phyloP scores from a whole-genome alignment of 2,888 invertebrate genomes.

The Meiosimyza decipiens region DNA sequence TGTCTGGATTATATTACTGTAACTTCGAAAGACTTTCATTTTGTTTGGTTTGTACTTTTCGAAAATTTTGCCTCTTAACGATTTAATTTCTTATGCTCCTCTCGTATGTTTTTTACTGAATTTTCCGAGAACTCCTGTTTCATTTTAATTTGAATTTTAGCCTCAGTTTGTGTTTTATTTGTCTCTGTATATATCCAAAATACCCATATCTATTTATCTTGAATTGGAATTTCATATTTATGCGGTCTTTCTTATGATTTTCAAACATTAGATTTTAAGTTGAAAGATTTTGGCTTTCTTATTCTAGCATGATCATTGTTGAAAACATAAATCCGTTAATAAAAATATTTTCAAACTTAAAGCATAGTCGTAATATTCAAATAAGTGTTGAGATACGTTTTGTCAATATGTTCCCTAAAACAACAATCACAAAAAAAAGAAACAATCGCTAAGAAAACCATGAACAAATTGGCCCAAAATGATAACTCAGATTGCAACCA shows the following conservation, averaged over 20 bases:
- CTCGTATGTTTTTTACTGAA: background rate
- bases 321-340: constrained; percentile 33
- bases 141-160: constrained; percentile 36
- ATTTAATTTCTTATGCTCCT: background rate
- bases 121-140: constrained; percentile 8
- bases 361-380: constrained; percentile 16
- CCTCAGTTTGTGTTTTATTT: constrained; percentile 38
- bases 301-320: constrained; percentile 52
- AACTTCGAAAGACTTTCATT: background rate
- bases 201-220: background rate
- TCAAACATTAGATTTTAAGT: constrained; percentile 30
- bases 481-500: background rate
- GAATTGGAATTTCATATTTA: constrained; percentile 18
- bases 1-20: too few species aligned
- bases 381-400: constrained; percentile 13
- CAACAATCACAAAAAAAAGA: constrained; percentile 4
- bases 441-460: background rate
- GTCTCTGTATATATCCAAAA: constrained; percentile 10
- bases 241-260: constrained; percentile 18
- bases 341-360: constrained; percentile 20
- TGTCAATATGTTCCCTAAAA: constrained; percentile 17
- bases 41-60: background rate
- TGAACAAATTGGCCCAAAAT: constrained; percentile 17
- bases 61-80: background rate
- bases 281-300: constrained; percentile 46